phyloP scores from a whole-genome alignment of 37 sponge, comb jelly and placozoan genomes.

The Eunapius fragilis region DNA sequence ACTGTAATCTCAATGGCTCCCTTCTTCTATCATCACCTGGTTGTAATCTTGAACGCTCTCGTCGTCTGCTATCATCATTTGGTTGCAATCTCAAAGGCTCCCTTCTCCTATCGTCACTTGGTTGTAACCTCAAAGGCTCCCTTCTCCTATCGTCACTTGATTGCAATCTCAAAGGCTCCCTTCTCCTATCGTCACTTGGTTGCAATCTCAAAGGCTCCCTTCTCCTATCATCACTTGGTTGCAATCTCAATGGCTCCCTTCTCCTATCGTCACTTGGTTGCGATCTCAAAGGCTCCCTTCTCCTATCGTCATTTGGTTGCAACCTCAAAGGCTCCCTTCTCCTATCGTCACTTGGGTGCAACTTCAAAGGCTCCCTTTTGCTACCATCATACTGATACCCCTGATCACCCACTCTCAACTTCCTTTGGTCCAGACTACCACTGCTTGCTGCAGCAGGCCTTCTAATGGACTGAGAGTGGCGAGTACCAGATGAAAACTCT shows the following conservation, averaged over 20 bases:
- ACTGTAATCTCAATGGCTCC: not conserved
- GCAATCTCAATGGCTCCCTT: not conserved
- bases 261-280: not conserved
- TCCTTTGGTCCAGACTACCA: not conserved
- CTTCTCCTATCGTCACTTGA: too few relatives aligned
- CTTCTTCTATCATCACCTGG: not conserved
- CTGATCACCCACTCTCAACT: not conserved
- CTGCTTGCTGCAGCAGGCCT: not conserved
- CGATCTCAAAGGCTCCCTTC: not conserved
- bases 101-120: not conserved
- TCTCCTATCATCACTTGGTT: not conserved
- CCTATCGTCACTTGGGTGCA: not conserved
- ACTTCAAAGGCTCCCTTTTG: not conserved
- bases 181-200: not conserved
- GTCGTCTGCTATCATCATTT: not conserved
- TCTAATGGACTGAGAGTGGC: not conserved
- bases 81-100: not conserved
- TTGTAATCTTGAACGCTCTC: not conserved
- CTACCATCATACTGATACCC: not conserved
- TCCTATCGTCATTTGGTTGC: not conserved
- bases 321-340: too few relatives aligned
- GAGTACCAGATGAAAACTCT: not conserved
- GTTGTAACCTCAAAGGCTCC: too few relatives aligned
- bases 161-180: not conserved
- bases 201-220: not conserved